phyloP scores from a whole-genome alignment of 2,797 vertebrate species.

The Chaunax sp. region DNA sequence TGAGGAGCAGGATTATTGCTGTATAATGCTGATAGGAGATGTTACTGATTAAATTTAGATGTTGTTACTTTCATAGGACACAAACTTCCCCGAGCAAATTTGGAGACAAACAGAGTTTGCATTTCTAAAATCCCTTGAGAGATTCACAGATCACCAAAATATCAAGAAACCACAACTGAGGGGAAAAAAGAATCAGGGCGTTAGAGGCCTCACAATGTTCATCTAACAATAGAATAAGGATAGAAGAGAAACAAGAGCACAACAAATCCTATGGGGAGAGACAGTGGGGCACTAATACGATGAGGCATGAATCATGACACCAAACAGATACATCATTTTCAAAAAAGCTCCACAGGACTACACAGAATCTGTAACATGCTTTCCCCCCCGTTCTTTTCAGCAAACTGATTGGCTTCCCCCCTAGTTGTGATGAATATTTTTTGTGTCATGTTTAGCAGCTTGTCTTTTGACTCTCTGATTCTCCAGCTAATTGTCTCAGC shows the following conservation, averaged over 20 bases:
- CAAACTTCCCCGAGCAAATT: too few species aligned
- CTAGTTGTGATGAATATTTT: conserved; percentile 53
- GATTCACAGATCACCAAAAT: not conserved
- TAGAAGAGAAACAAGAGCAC: not conserved
- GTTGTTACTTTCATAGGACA: too few species aligned
- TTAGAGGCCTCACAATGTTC: not conserved
- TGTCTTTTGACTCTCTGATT: conserved; percentile 68
- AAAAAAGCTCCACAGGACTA: not conserved
- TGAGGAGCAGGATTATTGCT: too few species aligned
- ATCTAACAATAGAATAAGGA: not conserved
- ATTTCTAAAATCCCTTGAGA: too few species aligned
- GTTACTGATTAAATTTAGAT: too few species aligned
- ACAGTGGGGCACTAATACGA: not conserved
- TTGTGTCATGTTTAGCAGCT: conserved; percentile 60
- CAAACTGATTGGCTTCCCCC: conserved; percentile 32
- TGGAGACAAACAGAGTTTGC: too few species aligned
- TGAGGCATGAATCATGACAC: too few species aligned
- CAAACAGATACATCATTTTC: not conserved
- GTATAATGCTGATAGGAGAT: too few species aligned
- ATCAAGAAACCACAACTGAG: not conserved
- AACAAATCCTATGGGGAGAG: too few species aligned
- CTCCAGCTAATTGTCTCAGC: conserved; percentile 80
- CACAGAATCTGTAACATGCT: not conserved
- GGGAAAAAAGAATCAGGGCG: not conserved
- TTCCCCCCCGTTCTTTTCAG: conserved; percentile 17